These are phyloP conservation scores for Caenorhabditis afra DNA, from an alignment of 2,888 invertebrate species.

Conservation along the genomic window DNA sequence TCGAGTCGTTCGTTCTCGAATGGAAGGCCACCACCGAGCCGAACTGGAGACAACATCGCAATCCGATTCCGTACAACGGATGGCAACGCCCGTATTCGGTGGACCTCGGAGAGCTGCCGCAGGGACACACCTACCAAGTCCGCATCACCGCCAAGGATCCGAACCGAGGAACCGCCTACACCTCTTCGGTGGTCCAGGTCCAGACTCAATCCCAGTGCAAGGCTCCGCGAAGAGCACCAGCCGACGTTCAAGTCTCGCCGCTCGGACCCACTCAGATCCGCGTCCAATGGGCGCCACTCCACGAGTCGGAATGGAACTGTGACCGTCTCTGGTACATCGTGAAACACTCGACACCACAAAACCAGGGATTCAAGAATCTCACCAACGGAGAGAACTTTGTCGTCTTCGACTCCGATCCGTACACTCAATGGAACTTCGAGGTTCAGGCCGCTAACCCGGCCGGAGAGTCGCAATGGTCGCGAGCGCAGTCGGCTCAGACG, in stretches of 20 bases:
- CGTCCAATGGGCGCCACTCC: slow-evolving; percentile 79
- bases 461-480: slow-evolving; percentile 78
- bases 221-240: slow-evolving; percentile 75
- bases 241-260: slow-evolving; percentile 73
- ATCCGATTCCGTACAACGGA: slow-evolving; percentile 75
- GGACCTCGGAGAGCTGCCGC: slow-evolving; percentile 76
- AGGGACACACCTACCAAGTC: slow-evolving; percentile 76
- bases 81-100: slow-evolving; percentile 79
- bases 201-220: slow-evolving; percentile 74
- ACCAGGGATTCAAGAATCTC: slow-evolving; percentile 73
- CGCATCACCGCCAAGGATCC: slow-evolving; percentile 71
- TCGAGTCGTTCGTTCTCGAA: slow-evolving; percentile 77
- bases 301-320: slow-evolving; percentile 80
- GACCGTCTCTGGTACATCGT: slow-evolving; percentile 80
- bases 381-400: slow-evolving; percentile 75
- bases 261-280: slow-evolving; percentile 80
- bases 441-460: slow-evolving; percentile 80
- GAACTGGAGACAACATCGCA: slow-evolving; percentile 76
- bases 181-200: slow-evolving; percentile 76
- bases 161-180: slow-evolving; percentile 75
- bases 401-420: slow-evolving; percentile 79
- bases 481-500: slow-evolving; percentile 75
- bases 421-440: slow-evolving; percentile 79
- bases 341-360: slow-evolving; percentile 75
- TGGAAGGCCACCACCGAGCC: slow-evolving; percentile 73